These are phyloP conservation scores for Channa argus DNA, from an alignment of 2,113 vertebrate species.

Conservation along the genomic window DNA sequence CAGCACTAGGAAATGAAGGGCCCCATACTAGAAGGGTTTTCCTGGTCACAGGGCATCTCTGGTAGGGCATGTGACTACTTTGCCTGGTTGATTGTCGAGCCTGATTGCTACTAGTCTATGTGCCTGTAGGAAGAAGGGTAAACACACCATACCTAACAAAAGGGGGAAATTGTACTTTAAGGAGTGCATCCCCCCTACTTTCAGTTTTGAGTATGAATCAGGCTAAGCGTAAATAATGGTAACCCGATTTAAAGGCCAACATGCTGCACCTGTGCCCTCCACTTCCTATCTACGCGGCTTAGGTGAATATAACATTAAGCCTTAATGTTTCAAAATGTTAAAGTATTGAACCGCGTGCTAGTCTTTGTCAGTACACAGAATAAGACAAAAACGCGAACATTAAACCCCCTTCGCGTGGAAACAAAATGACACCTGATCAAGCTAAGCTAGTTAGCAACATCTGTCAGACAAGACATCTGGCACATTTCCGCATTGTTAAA, in stretches of 20 bases:
- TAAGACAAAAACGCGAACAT: neutral
- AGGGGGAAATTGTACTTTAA: neutral
- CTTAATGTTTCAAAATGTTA: neutral
- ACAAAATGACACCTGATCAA: conserved; percentile 16
- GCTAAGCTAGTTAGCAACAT: conserved; percentile 73
- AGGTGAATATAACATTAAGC: neutral
- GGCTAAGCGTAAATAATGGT: too few species aligned
- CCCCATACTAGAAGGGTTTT: neutral
- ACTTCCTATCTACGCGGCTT: neutral
- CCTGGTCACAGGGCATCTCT: too few species aligned
- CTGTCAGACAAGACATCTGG: conserved; percentile 74
- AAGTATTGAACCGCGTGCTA: too few species aligned
- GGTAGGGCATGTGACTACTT: too few species aligned
- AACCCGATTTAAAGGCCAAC: conserved; percentile 33
- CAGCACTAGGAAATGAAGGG: neutral
- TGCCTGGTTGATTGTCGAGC: too few species aligned
- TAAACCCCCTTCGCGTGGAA: neutral
- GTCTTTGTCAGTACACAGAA: neutral
- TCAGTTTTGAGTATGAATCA: neutral
- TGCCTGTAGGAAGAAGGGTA: neutral
- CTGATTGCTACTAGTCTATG: too few species aligned
- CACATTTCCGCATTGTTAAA: conserved; percentile 28
- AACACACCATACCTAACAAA: neutral
- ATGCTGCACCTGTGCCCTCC: conserved; percentile 20
- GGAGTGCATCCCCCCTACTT: neutral